These are phyloP conservation scores for Noctua janthe DNA, from an alignment of 2,888 invertebrate genomes.

Conservation along the genomic window DNA sequence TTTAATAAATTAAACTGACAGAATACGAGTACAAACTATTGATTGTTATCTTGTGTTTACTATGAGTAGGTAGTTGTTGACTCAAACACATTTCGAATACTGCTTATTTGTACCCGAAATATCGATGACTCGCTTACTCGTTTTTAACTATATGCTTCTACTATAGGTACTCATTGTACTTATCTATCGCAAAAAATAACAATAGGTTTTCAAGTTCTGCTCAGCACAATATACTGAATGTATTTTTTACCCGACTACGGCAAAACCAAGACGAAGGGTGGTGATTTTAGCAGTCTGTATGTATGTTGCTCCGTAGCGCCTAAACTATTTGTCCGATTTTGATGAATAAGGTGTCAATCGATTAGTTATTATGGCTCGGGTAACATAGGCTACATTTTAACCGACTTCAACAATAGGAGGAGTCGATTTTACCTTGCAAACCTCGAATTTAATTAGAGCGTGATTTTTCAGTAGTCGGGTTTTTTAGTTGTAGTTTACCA, in stretches of 20 bases:
- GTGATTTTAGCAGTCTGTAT: too few relatives aligned
- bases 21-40: constrained; percentile 59
- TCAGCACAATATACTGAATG: background rate
- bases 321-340: too few relatives aligned
- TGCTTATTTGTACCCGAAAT: constrained; percentile 35
- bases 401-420: too few relatives aligned
- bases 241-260: background rate
- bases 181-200: constrained; percentile 6
- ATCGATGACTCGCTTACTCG: constrained; percentile 43
- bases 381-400: too few relatives aligned
- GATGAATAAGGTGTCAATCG: too few relatives aligned
- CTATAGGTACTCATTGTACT: background rate
- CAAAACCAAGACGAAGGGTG: too few relatives aligned
- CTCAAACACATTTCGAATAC: constrained; percentile 49
- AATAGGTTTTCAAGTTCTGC: constrained; percentile 4
- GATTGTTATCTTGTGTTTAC: constrained; percentile 58
- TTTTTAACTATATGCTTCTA: constrained; percentile 22
- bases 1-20: constrained; percentile 58
- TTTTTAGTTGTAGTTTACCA: too few relatives aligned
- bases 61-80: constrained; percentile 56
- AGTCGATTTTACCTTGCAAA: too few relatives aligned
- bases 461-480: too few relatives aligned
- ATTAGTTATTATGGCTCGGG: too few relatives aligned
- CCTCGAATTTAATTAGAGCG: too few relatives aligned
- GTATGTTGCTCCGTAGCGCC: too few relatives aligned